phyloP scores from a whole-genome alignment of 2,113 vertebrate species.

The Macaca nemestrina region DNA sequence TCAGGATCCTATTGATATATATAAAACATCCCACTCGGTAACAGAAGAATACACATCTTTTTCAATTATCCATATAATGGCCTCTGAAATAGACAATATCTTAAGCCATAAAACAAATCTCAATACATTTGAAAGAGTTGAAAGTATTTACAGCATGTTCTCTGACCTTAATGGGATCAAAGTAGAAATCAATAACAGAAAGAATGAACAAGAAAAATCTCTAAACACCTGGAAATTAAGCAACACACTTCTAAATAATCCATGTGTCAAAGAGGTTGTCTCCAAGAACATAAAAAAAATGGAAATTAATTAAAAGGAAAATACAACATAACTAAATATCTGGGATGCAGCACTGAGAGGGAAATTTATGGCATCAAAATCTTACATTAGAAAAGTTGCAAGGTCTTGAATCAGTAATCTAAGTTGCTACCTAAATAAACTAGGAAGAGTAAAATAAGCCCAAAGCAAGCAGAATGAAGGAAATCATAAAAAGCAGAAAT shows the following conservation, averaged over 20 bases:
- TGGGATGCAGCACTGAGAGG: neutral
- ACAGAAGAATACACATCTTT: neutral
- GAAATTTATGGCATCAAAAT: neutral
- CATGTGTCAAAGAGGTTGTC: neutral
- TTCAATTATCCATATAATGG: neutral
- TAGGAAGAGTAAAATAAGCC: neutral
- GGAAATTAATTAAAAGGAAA: slow-evolving; percentile 35
- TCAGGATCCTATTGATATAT: neutral
- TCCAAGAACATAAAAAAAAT: neutral
- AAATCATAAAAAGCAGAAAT: neutral
- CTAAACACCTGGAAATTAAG: neutral
- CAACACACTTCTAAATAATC: neutral
- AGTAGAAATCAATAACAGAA: neutral
- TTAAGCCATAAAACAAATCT: neutral
- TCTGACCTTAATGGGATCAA: neutral
- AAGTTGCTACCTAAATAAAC: neutral
- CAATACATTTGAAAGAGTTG: neutral
- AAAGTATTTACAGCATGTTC: neutral
- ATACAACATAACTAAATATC: neutral
- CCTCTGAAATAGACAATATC: neutral
- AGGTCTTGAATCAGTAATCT: neutral
- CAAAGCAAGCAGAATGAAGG: neutral
- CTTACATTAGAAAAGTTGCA: neutral
- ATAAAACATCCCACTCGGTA: neutral
- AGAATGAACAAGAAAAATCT: neutral